These are phyloP conservation scores for Lordiphosa collinella DNA, from an alignment of 1,140 invertebrate genomes.

Conservation along the genomic window DNA sequence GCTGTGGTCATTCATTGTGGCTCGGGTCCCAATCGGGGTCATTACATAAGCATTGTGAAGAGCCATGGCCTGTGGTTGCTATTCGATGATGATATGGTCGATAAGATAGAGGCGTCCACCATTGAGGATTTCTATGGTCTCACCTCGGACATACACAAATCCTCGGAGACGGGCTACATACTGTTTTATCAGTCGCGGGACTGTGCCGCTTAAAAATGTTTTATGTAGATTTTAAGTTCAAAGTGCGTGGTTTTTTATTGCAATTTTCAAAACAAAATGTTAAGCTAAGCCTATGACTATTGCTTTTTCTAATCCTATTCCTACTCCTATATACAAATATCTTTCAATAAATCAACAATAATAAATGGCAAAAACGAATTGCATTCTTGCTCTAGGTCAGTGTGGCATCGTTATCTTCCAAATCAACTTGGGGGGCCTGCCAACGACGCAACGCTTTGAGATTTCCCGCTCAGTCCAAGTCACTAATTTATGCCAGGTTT, in stretches of 20 bases:
- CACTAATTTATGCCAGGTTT: too few relatives aligned
- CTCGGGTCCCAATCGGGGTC: conserved; percentile 98
- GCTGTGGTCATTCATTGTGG: conserved; percentile 99
- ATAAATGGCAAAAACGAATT: conserved; percentile 14
- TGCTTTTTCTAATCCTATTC: conserved; percentile 11
- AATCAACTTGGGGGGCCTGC: conserved; percentile 26
- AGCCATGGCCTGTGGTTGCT: conserved; percentile 99
- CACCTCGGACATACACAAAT: conserved; percentile 98
- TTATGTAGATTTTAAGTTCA: not conserved
- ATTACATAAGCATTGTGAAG: conserved; percentile 99
- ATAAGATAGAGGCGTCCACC: conserved; percentile 99
- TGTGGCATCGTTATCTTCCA: conserved; percentile 3
- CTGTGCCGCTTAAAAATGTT: conserved; percentile 47
- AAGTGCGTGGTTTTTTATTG: too few relatives aligned
- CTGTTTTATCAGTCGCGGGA: conserved; percentile 99
- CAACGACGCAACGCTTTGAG: conserved; percentile 20
- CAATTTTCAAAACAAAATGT: not conserved
- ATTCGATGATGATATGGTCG: conserved; percentile 99
- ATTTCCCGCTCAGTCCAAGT: conserved; percentile 16
- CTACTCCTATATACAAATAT: not conserved
- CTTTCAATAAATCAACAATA: conserved; percentile 21
- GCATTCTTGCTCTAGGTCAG: conserved; percentile 31
- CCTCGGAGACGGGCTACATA: conserved; percentile 99
- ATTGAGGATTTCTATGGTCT: conserved; percentile 99
- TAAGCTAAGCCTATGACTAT: conserved; percentile 37